Evolutionary conservation across 2,113 vertebrate genomes (phyloP).

Genomic region (Chloropsis hardwickii): DNA sequence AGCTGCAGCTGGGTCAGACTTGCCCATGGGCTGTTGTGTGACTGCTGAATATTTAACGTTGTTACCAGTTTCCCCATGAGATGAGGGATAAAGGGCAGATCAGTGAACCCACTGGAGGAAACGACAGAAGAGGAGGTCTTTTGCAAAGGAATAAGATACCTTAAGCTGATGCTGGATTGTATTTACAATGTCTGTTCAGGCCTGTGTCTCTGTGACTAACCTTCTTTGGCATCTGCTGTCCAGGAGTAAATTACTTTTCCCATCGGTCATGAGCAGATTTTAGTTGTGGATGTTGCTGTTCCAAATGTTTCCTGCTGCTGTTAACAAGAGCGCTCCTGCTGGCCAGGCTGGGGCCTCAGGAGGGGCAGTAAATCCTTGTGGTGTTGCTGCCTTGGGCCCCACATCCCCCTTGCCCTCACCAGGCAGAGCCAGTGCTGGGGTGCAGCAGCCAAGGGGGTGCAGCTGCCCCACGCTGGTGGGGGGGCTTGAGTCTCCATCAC

Average conservation of each 20-base stretch:
- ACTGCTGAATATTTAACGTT: background rate
- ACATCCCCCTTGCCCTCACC: background rate
- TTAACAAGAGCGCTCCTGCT: background rate
- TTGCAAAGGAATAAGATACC: background rate
- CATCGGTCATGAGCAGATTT: background rate
- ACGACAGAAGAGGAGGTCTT: background rate
- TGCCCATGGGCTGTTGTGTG: background rate
- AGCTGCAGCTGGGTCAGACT: background rate
- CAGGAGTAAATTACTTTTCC: constrained; percentile 1
- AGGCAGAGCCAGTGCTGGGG: accelerated
- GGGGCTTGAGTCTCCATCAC: background rate
- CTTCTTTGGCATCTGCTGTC: background rate
- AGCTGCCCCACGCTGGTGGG: background rate
- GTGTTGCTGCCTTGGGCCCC: background rate
- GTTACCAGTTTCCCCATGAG: background rate
- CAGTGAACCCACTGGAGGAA: background rate
- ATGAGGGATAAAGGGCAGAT: background rate
- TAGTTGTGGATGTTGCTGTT: background rate
- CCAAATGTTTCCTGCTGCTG: background rate
- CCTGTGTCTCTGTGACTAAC: background rate
- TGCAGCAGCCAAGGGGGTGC: background rate
- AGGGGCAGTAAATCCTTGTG: background rate
- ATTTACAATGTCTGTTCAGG: background rate
- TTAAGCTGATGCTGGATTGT: background rate
- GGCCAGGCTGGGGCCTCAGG: background rate